Base-by-base conservation (phyloP, 2,888 invertebrate genomes). In the Eupeodes latifasciatus region DNA sequence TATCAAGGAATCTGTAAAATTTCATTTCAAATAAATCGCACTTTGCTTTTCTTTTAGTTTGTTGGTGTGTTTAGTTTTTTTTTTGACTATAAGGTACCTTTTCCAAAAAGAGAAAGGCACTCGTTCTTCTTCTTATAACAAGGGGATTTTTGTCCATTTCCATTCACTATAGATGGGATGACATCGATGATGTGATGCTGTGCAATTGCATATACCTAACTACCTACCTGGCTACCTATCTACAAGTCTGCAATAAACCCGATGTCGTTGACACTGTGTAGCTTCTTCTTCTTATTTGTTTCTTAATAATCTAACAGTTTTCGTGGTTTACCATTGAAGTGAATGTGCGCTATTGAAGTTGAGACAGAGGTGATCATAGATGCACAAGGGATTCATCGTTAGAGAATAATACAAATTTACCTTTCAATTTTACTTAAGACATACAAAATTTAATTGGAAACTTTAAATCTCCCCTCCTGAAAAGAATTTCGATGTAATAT, bases 1-100 rank as follows among this genome's bases (percentile, higher is more conserved):
- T 71, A 82, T 75, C 66, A 67, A 86, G 86, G 79, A 86, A 83
- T 86, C 86, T 76, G 79, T 59, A 64, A 86, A 82, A 79, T 79
- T 85, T 83, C 75, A 86, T 86, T 86, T 86, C 75, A 40, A 86
- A 86, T 86, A 86, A 86, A 86, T 86, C 83, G 82, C 82, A 82
- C 57, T 12, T 11, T 19, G n/a, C 75, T 59, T 66, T 66, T 66
- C 66, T 49, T 66, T 66, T 14, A 27, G 27, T 27, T 27, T 27
- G 27, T 27, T 3, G 3, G 27, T 27, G 27, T 27, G 34, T 10
- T 47, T 47, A 10, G 44, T 44, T 44, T 11, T 27, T 27, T 19
- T 49, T 49, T 27, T 4, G 7, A 9, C 64, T 64, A 16, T 40
- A 36, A 9, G 3, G 14, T 57, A 27, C 4, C 61, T 72, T 66